Evolutionary conservation across 2,888 invertebrate genomes (phyloP).

Genomic region (Tinea pellionella): DNA sequence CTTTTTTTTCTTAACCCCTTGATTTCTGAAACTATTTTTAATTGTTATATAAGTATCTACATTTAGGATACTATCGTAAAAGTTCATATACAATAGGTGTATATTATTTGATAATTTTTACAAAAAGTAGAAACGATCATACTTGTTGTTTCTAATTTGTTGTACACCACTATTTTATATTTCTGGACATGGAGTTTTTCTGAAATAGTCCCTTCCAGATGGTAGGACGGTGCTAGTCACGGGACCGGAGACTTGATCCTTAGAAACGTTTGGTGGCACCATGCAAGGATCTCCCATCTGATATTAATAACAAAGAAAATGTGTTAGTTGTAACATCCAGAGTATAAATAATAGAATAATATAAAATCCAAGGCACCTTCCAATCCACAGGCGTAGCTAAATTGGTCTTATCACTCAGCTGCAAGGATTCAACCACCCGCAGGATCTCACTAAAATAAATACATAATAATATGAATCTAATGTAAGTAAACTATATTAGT

Average conservation of each 20-base stretch:
- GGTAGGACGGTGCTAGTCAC: constrained; percentile 78
- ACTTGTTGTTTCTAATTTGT: too few species aligned
- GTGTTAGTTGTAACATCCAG: too few species aligned
- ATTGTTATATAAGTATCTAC: too few species aligned
- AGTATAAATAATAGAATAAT: too few species aligned
- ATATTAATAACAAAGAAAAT: constrained; percentile 27
- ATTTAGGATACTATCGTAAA: too few species aligned
- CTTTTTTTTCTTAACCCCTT: too few species aligned
- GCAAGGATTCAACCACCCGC: constrained; percentile 91
- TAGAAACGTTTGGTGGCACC: constrained; percentile 85
- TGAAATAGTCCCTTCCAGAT: constrained; percentile 87
- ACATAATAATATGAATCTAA: not conserved
- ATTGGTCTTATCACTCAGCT: constrained; percentile 84
- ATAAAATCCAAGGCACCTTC: constrained; percentile 68
- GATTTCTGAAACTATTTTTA: too few species aligned
- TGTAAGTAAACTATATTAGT: not conserved
- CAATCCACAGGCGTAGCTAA: constrained; percentile 95
- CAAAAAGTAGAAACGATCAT: too few species aligned
- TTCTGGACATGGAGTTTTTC: constrained; percentile 74
- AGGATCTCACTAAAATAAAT: constrained; percentile 85
- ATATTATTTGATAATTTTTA: too few species aligned
- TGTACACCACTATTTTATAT: too few species aligned
- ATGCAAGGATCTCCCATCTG: constrained; percentile 88
- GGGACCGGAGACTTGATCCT: constrained; percentile 79
- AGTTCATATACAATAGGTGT: too few species aligned